Conservation (phyloP, 2,113 vertebrate species). For the Tor tambroides region DNA sequence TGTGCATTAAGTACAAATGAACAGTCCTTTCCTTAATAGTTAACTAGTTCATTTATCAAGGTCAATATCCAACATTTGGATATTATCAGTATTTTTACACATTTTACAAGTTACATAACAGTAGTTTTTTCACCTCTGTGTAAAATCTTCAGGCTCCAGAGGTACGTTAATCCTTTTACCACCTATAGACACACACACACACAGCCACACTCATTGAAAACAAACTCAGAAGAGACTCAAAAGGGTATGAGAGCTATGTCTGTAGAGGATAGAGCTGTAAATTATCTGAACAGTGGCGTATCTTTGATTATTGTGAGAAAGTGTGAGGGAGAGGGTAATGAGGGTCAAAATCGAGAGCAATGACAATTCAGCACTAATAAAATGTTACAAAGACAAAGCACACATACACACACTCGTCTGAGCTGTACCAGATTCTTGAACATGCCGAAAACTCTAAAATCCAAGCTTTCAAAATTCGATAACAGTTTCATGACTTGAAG, state of each 20-base stretch:
- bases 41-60: neutral
- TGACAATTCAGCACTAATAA: conserved; percentile 62
- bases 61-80: too few relatives aligned
- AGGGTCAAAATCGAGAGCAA: conserved; percentile 78
- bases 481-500: neutral
- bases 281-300: conserved; percentile 88
- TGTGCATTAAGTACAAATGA: neutral
- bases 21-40: neutral
- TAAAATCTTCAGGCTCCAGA: conserved; percentile 98
- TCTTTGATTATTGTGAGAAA: conserved; percentile 87
- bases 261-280: conserved; percentile 76
- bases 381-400: neutral
- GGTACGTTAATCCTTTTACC: conserved; percentile 96
- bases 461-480: neutral
- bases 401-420: neutral
- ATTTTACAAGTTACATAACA: neutral
- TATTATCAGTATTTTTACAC: neutral
- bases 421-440: too few relatives aligned
- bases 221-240: conserved; percentile 42
- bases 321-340: conserved; percentile 81
- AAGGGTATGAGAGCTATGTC: conserved; percentile 71
- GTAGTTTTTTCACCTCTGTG: conserved; percentile 85
- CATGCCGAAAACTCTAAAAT: neutral
- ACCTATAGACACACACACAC: conserved; percentile 76
- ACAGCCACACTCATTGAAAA: conserved; percentile 59